These are phyloP conservation scores for Aporophyla lueneburgensis DNA, from an alignment of 2,888 invertebrate genomes.

Conservation along the genomic window DNA sequence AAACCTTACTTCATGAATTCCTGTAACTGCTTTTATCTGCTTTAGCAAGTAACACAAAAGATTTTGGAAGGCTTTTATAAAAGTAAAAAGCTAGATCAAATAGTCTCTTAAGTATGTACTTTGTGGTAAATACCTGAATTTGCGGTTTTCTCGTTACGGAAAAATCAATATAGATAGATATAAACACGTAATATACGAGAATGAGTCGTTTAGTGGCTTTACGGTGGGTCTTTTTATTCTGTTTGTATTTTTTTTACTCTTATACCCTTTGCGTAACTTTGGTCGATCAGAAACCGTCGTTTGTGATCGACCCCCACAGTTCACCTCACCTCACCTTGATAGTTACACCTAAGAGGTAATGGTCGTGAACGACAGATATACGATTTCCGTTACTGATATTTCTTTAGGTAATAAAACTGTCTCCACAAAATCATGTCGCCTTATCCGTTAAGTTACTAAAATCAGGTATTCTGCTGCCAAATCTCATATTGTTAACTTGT, in stretches of 20 bases:
- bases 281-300: not conserved
- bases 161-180: constrained; percentile 14
- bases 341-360: not conserved
- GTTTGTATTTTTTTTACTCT: not conserved
- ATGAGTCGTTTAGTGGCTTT: constrained; percentile 6
- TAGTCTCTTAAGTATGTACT: not conserved
- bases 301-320: too few species aligned
- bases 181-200: not conserved
- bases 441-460: not conserved
- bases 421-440: not conserved
- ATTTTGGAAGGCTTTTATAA: not conserved
- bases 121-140: not conserved
- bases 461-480: not conserved
- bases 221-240: constrained; percentile 8
- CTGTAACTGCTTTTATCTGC: not conserved
- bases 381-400: constrained; percentile 1
- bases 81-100: not conserved
- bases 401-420: constrained; percentile 7
- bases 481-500: not conserved
- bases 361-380: constrained; percentile 18
- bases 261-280: not conserved
- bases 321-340: too few species aligned
- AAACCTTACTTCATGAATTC: not conserved
- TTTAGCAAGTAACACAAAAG: not conserved
- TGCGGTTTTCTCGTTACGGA: not conserved